Conservation (phyloP, 1,140 invertebrate species). For the Caerostris darwini region DNA sequence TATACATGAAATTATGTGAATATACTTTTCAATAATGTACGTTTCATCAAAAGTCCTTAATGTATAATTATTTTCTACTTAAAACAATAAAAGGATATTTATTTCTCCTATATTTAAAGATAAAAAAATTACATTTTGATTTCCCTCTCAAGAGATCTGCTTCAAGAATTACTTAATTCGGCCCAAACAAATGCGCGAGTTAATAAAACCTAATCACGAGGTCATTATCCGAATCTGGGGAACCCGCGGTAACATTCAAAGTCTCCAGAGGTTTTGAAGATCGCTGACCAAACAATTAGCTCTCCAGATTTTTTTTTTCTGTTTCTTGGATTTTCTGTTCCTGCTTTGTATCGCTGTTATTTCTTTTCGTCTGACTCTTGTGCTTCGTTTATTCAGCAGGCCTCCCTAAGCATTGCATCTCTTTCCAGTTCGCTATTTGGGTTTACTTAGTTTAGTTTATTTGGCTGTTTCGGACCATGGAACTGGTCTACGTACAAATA, state of each 20-base stretch:
- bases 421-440: background rate
- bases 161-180: constrained; percentile 23
- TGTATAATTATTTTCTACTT: too few relatives aligned
- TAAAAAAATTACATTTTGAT: too few relatives aligned
- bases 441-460: constrained; percentile 63
- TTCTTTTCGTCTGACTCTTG: constrained; percentile 58
- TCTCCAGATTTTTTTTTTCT: constrained; percentile 1
- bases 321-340: background rate
- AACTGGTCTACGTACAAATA: background rate
- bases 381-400: constrained; percentile 2
- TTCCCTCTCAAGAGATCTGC: background rate
- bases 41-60: too few relatives aligned
- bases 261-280: constrained; percentile 61
- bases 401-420: constrained; percentile 42
- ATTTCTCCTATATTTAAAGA: too few relatives aligned
- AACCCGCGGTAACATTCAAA: constrained; percentile 66
- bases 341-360: constrained; percentile 23
- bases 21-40: too few relatives aligned
- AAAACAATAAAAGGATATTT: too few relatives aligned
- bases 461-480: background rate
- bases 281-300: constrained; percentile 77
- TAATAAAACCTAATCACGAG: constrained; percentile 75
- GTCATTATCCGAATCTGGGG: constrained; percentile 69
- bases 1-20: too few relatives aligned
- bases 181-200: constrained; percentile 53